Percentiles rank a stretch among this genome's conserved stretches.
Evolutionary conservation across 2,888 invertebrate species (phyloP).

Genomic region (Agelastica alni): DNA sequence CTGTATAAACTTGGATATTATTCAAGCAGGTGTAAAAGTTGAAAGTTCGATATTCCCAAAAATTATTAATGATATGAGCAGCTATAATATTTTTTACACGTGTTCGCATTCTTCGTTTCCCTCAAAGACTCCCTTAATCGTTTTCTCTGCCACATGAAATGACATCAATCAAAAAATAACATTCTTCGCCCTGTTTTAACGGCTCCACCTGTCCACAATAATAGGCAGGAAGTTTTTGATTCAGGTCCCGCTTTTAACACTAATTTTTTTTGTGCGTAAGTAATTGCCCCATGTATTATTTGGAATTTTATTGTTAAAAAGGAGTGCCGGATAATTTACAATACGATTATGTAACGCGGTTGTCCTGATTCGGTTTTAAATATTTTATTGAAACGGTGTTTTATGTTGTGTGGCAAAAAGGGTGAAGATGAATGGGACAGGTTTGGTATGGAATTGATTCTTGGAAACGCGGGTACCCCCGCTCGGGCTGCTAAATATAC

Average conservation of each 20-base stretch:
- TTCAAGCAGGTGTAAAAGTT: no score
- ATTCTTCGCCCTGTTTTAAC: neutral
- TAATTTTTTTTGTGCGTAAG: slow-evolving; percentile 14
- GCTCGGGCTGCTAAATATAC: no score
- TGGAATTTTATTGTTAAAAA: slow-evolving; percentile 27
- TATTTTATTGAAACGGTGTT: slow-evolving; percentile 11
- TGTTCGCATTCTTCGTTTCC: neutral
- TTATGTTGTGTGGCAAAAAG: slow-evolving; percentile 8
- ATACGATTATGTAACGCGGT: slow-evolving; percentile 24
- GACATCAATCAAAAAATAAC: neutral
- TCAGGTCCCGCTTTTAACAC: slow-evolving; percentile 9
- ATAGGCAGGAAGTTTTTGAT: slow-evolving; percentile 29
- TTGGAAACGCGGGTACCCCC: neutral
- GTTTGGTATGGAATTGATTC: slow-evolving; percentile 8
- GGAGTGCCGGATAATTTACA: slow-evolving; percentile 27
- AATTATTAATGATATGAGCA: no score
- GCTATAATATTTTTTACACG: no score
- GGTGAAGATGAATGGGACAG: slow-evolving; percentile 11
- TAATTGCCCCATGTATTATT: slow-evolving; percentile 22
- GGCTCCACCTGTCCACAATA: slow-evolving; percentile 29
- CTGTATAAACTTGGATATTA: no score
- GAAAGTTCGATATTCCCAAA: no score
- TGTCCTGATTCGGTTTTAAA: slow-evolving; percentile 20
- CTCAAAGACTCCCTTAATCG: neutral
- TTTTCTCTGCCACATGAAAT: neutral